These are phyloP conservation scores for Catostylus mosaicus DNA, from an alignment of 30 jellyfish, hydroid and myxozoan species.

Conservation along the genomic window DNA sequence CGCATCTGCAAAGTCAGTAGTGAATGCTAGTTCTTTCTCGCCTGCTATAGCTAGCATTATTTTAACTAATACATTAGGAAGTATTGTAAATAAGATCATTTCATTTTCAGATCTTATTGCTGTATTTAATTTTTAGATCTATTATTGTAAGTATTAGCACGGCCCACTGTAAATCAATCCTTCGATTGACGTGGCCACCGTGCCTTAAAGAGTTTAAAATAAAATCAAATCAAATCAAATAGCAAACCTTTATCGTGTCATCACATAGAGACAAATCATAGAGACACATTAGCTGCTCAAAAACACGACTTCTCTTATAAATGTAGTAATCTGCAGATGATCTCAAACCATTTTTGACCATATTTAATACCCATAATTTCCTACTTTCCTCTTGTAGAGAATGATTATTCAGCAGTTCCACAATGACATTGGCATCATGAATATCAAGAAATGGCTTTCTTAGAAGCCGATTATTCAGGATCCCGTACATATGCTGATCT, in stretches of 20 bases:
- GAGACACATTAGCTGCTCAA: constrained; percentile 64
- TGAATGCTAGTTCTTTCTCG: too few species aligned
- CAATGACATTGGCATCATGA: constrained; percentile 61
- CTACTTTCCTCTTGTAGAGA: constrained; percentile 45
- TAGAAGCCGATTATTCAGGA: constrained; percentile 64
- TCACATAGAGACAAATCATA: constrained; percentile 72
- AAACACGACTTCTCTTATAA: constrained; percentile 75
- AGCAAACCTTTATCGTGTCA: constrained; percentile 62
- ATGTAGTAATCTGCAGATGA: constrained; percentile 71
- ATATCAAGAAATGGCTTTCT: constrained; percentile 60
- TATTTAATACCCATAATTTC: constrained; percentile 75
- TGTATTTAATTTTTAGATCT: too few species aligned
- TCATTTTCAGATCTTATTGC: too few species aligned
- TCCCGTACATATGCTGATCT: constrained; percentile 81
- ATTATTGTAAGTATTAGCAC: too few species aligned
- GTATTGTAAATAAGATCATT: too few species aligned
- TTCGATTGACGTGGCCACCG: too few species aligned
- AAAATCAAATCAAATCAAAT: background rate
- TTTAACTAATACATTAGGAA: too few species aligned
- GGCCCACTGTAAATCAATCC: too few species aligned
- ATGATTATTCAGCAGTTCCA: constrained; percentile 72
- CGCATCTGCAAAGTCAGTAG: too few species aligned
- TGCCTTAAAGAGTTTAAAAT: too few species aligned
- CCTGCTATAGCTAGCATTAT: too few species aligned
- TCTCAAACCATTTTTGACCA: constrained; percentile 71